phyloP scores from a whole-genome alignment of 2,888 invertebrate species.

The Macropis europaea region DNA sequence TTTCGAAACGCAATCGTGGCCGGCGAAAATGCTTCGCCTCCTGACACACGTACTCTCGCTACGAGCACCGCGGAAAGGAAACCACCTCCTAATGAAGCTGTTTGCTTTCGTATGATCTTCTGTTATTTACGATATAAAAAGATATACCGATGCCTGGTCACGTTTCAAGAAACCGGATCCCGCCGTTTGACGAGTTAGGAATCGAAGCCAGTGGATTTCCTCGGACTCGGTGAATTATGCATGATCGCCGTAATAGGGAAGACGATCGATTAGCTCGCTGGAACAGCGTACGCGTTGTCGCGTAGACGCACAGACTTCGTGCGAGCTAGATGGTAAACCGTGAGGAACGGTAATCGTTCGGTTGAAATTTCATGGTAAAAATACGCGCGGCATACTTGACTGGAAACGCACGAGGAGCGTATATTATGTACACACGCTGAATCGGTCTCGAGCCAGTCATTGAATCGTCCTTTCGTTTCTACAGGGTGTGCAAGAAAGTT shows the following conservation, averaged over 20 bases:
- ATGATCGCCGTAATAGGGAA: constrained; percentile 15
- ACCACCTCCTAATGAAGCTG: neutral
- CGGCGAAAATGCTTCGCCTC: neutral
- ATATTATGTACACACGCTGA: neutral
- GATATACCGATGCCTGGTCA: neutral
- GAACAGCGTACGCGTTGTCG: neutral
- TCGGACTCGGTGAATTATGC: constrained; percentile 24
- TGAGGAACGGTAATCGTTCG: neutral
- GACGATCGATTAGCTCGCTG: constrained; percentile 21
- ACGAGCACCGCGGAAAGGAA: neutral
- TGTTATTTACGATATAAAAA: neutral
- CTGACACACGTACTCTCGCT: neutral
- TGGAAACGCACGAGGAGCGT: neutral
- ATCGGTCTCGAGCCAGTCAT: neutral
- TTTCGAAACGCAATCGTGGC: constrained; percentile 25
- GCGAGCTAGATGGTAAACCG: neutral
- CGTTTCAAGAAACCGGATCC: constrained; percentile 19
- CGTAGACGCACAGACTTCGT: neutral
- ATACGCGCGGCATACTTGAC: neutral
- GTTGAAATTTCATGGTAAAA: constrained; percentile 1
- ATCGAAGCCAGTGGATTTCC: neutral
- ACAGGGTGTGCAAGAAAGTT: too few relatives aligned
- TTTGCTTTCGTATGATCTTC: neutral
- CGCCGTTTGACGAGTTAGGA: constrained; percentile 14
- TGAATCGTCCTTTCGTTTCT: neutral